A percentile compares a stretch with the other conserved stretches of the same genome.
Evolutionary conservation across 2,797 vertebrate genomes (phyloP).

Genomic region (Poeciliopsis infans): DNA sequence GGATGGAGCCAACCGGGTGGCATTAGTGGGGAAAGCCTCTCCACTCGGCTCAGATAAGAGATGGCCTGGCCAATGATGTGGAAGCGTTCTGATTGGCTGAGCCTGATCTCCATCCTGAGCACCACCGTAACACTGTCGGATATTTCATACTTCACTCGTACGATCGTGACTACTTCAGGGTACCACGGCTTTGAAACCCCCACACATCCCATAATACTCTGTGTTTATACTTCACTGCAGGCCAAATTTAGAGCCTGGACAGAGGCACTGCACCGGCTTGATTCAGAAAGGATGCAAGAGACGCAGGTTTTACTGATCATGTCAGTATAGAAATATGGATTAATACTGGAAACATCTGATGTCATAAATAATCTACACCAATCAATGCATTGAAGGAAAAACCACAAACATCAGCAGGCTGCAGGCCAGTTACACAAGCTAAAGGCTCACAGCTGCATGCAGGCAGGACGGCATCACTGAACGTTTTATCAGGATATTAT

Average conservation of each 20-base stretch:
- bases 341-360: not conserved
- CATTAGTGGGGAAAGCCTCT: slow-evolving; percentile 77
- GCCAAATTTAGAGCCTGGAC: not conserved
- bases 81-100: slow-evolving; percentile 80
- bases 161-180: slow-evolving; percentile 49
- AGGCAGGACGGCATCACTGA: too few relatives aligned
- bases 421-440: not conserved
- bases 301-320: not conserved
- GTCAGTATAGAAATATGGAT: not conserved
- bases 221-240: slow-evolving; percentile 31
- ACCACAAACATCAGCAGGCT: not conserved
- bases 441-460: not conserved
- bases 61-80: slow-evolving; percentile 79
- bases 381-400: too few relatives aligned
- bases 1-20: slow-evolving; percentile 67
- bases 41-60: slow-evolving; percentile 75
- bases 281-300: not conserved
- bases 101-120: slow-evolving; percentile 65
- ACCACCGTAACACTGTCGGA: slow-evolving; percentile 62
- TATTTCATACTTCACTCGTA: slow-evolving; percentile 69
- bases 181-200: slow-evolving; percentile 33
- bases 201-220: slow-evolving; percentile 22
- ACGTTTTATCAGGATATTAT: too few relatives aligned
- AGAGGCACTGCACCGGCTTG: not conserved
- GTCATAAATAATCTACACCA: not conserved